phyloP scores from a whole-genome alignment of 2,888 invertebrate genomes.

The Limnephilus marmoratus region DNA sequence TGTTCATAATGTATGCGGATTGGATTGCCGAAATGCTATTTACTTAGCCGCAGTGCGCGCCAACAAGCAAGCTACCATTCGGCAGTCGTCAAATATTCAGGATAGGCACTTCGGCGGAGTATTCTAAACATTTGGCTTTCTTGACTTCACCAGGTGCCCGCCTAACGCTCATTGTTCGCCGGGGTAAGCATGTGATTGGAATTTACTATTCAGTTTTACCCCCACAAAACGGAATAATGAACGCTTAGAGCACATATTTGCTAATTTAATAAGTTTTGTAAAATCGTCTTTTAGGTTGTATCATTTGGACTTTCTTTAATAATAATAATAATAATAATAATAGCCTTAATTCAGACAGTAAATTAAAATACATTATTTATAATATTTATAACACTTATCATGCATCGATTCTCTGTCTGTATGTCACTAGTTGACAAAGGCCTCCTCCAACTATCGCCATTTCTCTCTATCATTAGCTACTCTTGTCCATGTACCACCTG shows the following conservation, averaged over 20 bases:
- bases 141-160: background rate
- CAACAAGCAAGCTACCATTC: background rate
- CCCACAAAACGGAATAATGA: background rate
- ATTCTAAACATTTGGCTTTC: slow-evolving; percentile 2
- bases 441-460: too few species aligned
- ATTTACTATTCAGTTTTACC: background rate
- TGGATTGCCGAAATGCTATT: slow-evolving; percentile 32
- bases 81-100: slow-evolving; percentile 15
- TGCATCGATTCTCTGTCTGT: too few species aligned
- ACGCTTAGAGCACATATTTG: background rate
- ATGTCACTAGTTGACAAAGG: too few species aligned
- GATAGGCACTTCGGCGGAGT: background rate
- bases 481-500: too few species aligned
- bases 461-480: too few species aligned
- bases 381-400: too few species aligned
- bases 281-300: too few species aligned
- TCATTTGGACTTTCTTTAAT: too few species aligned
- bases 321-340: too few species aligned
- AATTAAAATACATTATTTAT: too few species aligned
- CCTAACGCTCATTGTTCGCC: background rate
- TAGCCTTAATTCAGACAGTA: too few species aligned
- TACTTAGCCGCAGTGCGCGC: slow-evolving; percentile 13
- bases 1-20: slow-evolving; percentile 33
- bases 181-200: background rate
- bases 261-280: background rate